Evolutionary conservation across 1,140 invertebrate species (phyloP), one percentile per base, ranked within the genome.

Genomic region (Centruroides vittatus): DNA sequence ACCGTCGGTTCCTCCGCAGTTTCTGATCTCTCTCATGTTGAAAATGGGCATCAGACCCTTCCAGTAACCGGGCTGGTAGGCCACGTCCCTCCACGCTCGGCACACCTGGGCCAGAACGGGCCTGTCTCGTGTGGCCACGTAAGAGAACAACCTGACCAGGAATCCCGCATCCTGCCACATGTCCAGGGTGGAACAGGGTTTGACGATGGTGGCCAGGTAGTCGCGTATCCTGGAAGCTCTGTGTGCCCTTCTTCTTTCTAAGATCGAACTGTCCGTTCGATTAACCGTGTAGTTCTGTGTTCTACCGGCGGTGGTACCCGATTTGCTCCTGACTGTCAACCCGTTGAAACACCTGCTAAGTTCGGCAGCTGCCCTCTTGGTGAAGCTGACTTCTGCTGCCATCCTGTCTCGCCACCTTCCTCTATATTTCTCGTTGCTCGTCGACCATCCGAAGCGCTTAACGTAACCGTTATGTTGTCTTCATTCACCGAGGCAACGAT

Each of bases 1-100:
- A 1, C 23, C 23, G 23, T 53, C 51, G 1, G 8, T 7, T 5
- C 47, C 61, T 5, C 41, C 8, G 8, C 41, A 41, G 41, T 41
- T 47, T 46, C 73, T 61, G 13, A 91, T 77, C 64, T 93, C 87
- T 36, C 86, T 80, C 70, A 87, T 93, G 64, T 88, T 83, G 9
- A 95, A 75, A 3, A 88, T 84, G 0, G 89, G 88, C 57, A 87
- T 76, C 49, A 93, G 75, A 3, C 88, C 87, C 23, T 80, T 78
- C 91, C 91, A 95, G 75, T 85, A 89, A 49, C 82, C 77, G 0
- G 87, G 86, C 23, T 86, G 81, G 72, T 94, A 94, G 23, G 94
- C 75, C 57, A 91, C 78, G 68, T 91, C 86, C 60, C 88, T 80
- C 91, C 91, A 94, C 71, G 81, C 79, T 61, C 81, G 78, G 74